phyloP scores from a whole-genome alignment of 2,888 invertebrate genomes.

The Acheta domesticus region DNA sequence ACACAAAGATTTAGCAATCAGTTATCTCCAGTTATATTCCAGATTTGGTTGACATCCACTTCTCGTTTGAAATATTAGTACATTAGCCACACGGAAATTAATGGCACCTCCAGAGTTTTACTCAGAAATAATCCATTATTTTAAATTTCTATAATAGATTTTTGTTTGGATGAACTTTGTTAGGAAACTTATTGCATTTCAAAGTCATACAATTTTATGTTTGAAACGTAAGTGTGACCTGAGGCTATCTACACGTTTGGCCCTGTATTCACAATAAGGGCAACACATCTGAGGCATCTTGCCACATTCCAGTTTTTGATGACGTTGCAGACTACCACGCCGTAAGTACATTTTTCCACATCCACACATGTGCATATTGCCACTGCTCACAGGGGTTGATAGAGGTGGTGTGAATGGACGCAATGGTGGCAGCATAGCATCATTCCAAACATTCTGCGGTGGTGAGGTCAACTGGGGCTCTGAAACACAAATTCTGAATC shows the following conservation, averaged over 20 bases:
- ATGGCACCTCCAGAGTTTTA: too few species aligned
- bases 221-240: slow-evolving; percentile 7
- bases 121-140: too few species aligned
- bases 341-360: slow-evolving; percentile 29
- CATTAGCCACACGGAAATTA: too few species aligned
- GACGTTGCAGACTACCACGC: slow-evolving; percentile 39
- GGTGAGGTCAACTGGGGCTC: background rate
- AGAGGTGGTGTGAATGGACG: background rate
- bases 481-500: background rate
- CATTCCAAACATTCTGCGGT: background rate
- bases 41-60: too few species aligned
- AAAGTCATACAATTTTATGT: background rate
- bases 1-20: too few species aligned
- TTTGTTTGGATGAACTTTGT: too few species aligned
- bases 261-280: slow-evolving; percentile 38
- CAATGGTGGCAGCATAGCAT: background rate
- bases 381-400: background rate
- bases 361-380: background rate
- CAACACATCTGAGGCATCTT: slow-evolving; percentile 42
- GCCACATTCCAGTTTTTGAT: slow-evolving; percentile 44
- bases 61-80: too few species aligned
- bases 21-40: too few species aligned
- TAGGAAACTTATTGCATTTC: background rate
- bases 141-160: too few species aligned
- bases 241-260: background rate